Percentiles rank a stretch among this genome's conserved stretches.
Conservation (phyloP, 23 tunicate genomes). For the Corella eumyota region DNA sequence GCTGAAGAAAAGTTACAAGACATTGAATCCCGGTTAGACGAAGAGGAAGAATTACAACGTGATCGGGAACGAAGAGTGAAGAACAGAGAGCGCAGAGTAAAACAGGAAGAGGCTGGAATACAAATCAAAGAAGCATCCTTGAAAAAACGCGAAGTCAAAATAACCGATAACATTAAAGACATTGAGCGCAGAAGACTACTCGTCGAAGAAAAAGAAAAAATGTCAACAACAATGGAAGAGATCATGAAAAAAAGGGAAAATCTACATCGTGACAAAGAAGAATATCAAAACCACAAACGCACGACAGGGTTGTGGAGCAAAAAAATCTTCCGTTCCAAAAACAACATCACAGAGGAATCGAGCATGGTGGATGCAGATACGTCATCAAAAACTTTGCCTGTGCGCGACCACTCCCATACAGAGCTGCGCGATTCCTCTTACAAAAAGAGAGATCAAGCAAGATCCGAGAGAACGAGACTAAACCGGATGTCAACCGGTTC, state of each 20-base stretch:
- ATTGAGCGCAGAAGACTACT: slow-evolving; percentile 48
- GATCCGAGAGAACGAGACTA: background rate
- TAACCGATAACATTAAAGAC: slow-evolving; percentile 38
- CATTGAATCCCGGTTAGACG: slow-evolving; percentile 60
- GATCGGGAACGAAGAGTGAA: slow-evolving; percentile 61
- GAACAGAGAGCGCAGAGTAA: slow-evolving; percentile 62
- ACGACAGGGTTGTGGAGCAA: background rate
- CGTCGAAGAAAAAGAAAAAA: slow-evolving; percentile 71
- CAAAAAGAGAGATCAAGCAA: too few relatives aligned
- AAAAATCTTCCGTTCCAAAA: slow-evolving; percentile 6
- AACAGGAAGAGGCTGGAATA: slow-evolving; percentile 74
- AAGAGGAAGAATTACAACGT: slow-evolving; percentile 60
- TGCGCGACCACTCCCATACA: background rate
- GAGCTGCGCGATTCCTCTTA: background rate
- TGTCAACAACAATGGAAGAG: slow-evolving; percentile 54
- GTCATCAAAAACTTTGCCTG: background rate
- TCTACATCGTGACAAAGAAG: slow-evolving; percentile 23
- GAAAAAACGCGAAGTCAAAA: slow-evolving; percentile 38
- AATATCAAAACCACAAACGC: slow-evolving; percentile 5
- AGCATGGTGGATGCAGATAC: background rate
- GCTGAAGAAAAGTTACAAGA: slow-evolving; percentile 50
- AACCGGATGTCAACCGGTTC: slow-evolving; percentile 5
- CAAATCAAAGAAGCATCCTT: slow-evolving; percentile 53
- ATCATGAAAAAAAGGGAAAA: slow-evolving; percentile 56
- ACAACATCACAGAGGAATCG: background rate